Base-by-base conservation (phyloP, 2,113 vertebrate species). In the Phycodurus eques region DNA sequence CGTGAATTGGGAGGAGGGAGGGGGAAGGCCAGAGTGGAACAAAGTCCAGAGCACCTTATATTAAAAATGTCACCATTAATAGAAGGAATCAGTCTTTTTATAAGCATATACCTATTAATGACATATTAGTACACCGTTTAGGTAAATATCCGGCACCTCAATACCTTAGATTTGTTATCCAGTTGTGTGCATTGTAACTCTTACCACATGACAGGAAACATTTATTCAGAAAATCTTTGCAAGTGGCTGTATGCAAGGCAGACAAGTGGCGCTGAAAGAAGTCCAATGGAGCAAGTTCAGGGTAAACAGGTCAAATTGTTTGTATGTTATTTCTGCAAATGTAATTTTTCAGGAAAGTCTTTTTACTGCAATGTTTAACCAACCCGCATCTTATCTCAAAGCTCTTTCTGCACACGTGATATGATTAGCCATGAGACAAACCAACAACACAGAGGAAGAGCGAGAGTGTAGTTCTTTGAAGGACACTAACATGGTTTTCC, bases 31-130 rank as follows among this genome's bases (percentile, higher is more conserved):
- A 75, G 69, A 33, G 72, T 17, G 70, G 43, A 43, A 63, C 57
- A 74, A 22, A 59, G 65, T 75, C 67, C 73, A 43, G 57, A 71
- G 72, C 59, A 73, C 49, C 76, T 87, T 90, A 90, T 91, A 90
- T 90, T 84, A 86, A 84, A 88, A 88, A 87, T 90, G 84, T 81
- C 80, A 89, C 68, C 72, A 88, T n/a, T 20, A 88, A 88, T 73
- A 71, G 80, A 56, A 56, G 8, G 19, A 53, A 53, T 53, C n/a
- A 4, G 53, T 56, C 53, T 22, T 56, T 15, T 15, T 51, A 13
- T 5, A 51, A 17, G 49, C 14, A 51, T 15, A 51, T 17, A 20
- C 17, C 1, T 6, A 51, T 51, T 19, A 51, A 0, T 51, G 49
- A 51, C 49, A 51, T 6, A 6, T 51, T 51, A 17, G 15, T 51